These are phyloP conservation scores for Otis tarda DNA, from an alignment of 2,113 vertebrate genomes.

Conservation along the genomic window DNA sequence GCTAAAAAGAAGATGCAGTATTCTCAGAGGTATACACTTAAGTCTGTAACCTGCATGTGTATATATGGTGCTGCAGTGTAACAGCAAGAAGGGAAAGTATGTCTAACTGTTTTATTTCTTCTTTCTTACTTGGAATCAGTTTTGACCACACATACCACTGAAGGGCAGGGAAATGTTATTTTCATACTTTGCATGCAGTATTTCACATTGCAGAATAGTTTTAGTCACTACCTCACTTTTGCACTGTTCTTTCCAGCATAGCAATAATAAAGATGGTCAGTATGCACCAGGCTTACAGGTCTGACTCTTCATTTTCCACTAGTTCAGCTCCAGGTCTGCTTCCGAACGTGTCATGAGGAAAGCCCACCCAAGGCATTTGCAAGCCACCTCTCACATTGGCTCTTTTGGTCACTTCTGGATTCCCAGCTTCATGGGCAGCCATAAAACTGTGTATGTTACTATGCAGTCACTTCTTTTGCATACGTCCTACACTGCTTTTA, in stretches of 20 bases:
- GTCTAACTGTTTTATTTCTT: background rate
- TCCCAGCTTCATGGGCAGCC: background rate
- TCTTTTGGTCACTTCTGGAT: background rate
- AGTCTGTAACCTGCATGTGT: background rate
- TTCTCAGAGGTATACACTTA: background rate
- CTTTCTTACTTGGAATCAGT: background rate
- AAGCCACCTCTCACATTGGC: background rate
- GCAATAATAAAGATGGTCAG: background rate
- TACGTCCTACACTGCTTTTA: background rate
- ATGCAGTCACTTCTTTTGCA: background rate
- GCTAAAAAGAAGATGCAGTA: background rate
- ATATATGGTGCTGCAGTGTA: background rate
- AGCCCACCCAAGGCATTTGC: background rate
- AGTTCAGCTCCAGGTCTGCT: background rate
- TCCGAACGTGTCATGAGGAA: background rate
- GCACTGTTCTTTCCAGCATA: background rate
- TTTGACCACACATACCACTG: background rate
- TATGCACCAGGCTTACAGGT: background rate
- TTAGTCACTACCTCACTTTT: background rate
- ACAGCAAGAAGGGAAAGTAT: background rate
- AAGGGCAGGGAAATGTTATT: background rate
- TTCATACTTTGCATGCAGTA: background rate
- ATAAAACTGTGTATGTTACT: background rate
- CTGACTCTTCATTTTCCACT: background rate
- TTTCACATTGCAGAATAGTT: background rate